These are phyloP conservation scores for Acipenser transmontanus DNA, from an alignment of 2,797 vertebrate species.

Conservation along the genomic window DNA sequence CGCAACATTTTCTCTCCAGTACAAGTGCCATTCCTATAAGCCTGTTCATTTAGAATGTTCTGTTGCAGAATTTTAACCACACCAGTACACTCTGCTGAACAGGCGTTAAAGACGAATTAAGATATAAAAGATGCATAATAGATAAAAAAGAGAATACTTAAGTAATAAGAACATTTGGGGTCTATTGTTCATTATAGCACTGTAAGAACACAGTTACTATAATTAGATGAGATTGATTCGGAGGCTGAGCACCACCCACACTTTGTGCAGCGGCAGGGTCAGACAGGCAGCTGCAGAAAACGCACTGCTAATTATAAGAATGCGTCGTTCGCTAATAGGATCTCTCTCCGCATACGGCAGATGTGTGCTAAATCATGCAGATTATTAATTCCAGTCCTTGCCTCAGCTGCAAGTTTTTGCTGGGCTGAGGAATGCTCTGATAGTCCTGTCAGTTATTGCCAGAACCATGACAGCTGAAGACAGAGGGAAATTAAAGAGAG, in stretches of 20 bases:
- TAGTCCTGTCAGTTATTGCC: slow-evolving; percentile 58
- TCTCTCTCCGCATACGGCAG: slow-evolving; percentile 76
- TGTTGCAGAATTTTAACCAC: too few species aligned
- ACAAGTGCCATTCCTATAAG: too few species aligned
- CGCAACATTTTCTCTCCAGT: too few species aligned
- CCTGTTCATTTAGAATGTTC: too few species aligned
- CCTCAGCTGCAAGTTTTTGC: slow-evolving; percentile 20
- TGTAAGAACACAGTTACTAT: slow-evolving; percentile 72
- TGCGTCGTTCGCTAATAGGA: slow-evolving; percentile 80
- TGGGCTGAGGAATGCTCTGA: too few species aligned
- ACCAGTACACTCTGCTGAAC: too few species aligned
- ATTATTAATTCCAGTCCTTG: slow-evolving; percentile 78
- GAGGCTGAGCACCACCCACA: slow-evolving; percentile 85
- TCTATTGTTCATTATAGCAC: slow-evolving; percentile 46
- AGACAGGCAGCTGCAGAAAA: slow-evolving; percentile 90
- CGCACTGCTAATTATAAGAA: slow-evolving; percentile 91
- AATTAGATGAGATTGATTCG: slow-evolving; percentile 96
- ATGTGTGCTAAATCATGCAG: slow-evolving; percentile 87
- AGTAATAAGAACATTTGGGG: slow-evolving; percentile 51
- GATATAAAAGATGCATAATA: slow-evolving; percentile 64
- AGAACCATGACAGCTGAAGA: slow-evolving; percentile 39
- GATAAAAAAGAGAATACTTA: slow-evolving; percentile 50
- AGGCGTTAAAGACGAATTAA: slow-evolving; percentile 16
- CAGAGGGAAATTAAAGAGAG: slow-evolving; percentile 23
- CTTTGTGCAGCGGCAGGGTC: slow-evolving; percentile 78